These are phyloP conservation scores for Malurus elegans DNA, from an alignment of 2,113 vertebrate genomes.

Conservation along the genomic window DNA sequence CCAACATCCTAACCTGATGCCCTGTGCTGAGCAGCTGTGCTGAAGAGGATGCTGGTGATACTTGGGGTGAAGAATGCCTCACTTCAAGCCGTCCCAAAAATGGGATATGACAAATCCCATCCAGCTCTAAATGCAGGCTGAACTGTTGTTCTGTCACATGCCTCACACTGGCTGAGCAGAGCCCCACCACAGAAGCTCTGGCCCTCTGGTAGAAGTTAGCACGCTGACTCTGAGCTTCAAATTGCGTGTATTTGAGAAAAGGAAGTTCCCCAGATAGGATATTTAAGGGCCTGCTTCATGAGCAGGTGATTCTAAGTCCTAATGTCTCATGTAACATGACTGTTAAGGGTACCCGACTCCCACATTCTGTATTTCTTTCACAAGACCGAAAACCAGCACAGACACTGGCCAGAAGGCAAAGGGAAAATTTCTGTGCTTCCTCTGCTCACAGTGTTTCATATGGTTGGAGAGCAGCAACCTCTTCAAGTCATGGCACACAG, in stretches of 20 bases:
- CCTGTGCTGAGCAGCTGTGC: background rate
- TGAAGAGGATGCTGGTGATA: background rate
- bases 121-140: background rate
- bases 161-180: background rate
- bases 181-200: background rate
- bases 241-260: background rate
- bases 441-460: background rate
- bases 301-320: background rate
- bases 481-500: background rate
- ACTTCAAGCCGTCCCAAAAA: background rate
- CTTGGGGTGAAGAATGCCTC: background rate
- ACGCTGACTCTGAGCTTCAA: background rate
- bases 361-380: background rate
- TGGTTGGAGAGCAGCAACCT: background rate
- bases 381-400: background rate
- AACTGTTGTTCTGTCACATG: background rate
- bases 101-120: background rate
- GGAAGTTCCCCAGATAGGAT: background rate
- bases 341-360: fast-evolving
- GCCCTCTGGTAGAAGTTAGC: background rate
- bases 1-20: background rate
- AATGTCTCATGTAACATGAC: background rate
- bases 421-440: background rate
- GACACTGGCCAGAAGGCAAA: background rate
- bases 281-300: background rate